A percentile compares a stretch with the other conserved stretches of the same genome.
Evolutionary conservation across 2,797 vertebrate genomes (phyloP).

Genomic region (Champsocephalus esox): DNA sequence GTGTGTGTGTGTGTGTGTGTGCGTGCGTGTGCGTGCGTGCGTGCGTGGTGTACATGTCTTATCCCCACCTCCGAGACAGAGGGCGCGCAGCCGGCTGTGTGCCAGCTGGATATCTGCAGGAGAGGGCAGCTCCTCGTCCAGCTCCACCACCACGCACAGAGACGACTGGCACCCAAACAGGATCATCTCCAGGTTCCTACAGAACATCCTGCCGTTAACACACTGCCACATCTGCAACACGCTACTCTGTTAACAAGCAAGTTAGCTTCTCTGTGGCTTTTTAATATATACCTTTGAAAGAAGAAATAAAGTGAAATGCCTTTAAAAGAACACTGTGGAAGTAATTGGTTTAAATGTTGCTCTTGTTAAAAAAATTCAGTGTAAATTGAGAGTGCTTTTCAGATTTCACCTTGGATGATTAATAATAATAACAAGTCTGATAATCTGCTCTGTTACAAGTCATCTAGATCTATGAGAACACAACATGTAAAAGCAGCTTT

Average conservation of each 20-base stretch:
- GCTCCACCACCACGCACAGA: constrained; percentile 90
- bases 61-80: constrained; percentile 89
- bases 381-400: not conserved
- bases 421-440: no score
- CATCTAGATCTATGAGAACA: no score
- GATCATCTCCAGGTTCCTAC: constrained; percentile 90
- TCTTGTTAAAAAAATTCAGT: not conserved
- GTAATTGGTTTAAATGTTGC: not conserved
- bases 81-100: constrained; percentile 87
- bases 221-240: not conserved
- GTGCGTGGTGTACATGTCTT: not conserved
- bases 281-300: not conserved
- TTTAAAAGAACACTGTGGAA: not conserved
- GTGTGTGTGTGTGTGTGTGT: constrained; percentile 15
- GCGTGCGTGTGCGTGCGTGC: constrained; percentile 4
- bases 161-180: constrained; percentile 90
- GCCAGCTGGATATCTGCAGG: constrained; percentile 90
- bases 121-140: constrained; percentile 87
- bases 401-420: not conserved
- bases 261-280: not conserved
- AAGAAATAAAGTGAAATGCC: not conserved
- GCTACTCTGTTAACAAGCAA: not conserved
- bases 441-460: no score
- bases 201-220: constrained; percentile 30
- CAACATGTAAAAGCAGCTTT: no score